These are phyloP conservation scores for Drosophila peninsularis DNA, from an alignment of 2,888 invertebrate species.

Conservation along the genomic window DNA sequence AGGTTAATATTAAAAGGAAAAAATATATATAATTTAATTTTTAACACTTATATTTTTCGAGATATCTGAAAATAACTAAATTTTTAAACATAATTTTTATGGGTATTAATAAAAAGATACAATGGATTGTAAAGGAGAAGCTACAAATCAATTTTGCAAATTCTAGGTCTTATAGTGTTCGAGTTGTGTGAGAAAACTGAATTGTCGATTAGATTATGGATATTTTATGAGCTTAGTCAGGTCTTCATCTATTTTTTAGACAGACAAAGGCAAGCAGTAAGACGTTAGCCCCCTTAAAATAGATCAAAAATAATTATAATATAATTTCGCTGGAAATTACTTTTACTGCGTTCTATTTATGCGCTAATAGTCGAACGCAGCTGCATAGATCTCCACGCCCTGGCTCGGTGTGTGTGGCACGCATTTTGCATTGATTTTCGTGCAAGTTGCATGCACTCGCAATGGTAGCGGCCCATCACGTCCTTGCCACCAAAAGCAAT, in stretches of 20 bases:
- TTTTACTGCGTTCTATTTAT: not conserved
- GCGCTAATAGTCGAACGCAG: not conserved
- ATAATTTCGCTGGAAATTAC: not conserved
- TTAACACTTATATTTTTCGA: too few relatives aligned
- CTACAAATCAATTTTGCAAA: too few relatives aligned
- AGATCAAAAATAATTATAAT: not conserved
- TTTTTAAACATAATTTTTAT: too few relatives aligned
- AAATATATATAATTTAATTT: too few relatives aligned
- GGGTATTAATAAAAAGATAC: too few relatives aligned
- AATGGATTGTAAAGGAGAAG: too few relatives aligned
- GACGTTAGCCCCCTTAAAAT: not conserved
- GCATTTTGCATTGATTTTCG: constrained; percentile 46
- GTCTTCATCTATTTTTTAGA: not conserved
- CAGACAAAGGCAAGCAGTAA: not conserved
- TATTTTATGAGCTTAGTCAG: not conserved
- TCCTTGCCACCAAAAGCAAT: constrained; percentile 64
- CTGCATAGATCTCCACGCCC: constrained; percentile 14
- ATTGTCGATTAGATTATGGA: not conserved
- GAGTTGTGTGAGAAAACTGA: too few relatives aligned
- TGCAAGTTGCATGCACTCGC: constrained; percentile 30
- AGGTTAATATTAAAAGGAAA: too few relatives aligned
- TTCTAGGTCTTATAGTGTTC: too few relatives aligned
- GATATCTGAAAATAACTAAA: too few relatives aligned
- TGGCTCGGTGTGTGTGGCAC: not conserved
- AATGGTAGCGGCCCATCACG: constrained; percentile 33